A percentile compares a stretch with the other conserved stretches of the same genome.
Conservation (phyloP, 2,888 invertebrate genomes). For the Mantis religiosa region DNA sequence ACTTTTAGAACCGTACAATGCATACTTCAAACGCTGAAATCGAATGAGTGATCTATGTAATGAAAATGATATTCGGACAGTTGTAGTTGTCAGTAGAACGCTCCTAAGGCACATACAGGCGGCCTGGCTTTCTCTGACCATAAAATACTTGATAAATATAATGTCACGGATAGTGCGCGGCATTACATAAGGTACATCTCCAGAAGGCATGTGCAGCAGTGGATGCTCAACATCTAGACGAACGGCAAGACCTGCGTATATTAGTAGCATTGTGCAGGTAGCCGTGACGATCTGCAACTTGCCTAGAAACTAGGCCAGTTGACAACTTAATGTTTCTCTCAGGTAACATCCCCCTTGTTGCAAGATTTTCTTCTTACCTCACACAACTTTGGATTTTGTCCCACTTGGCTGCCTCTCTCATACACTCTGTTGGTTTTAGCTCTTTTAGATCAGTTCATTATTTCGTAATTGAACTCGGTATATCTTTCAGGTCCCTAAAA, state of each 20-base stretch:
- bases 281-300: background rate
- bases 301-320: conserved; percentile 1
- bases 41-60: too few relatives aligned
- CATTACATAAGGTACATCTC: background rate
- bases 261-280: background rate
- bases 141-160: background rate
- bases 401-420: background rate
- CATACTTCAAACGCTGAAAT: too few relatives aligned
- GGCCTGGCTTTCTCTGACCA: background rate
- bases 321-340: background rate
- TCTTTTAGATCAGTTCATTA: background rate
- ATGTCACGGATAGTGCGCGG: background rate
- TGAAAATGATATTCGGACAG: too few relatives aligned
- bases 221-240: background rate
- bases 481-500: too few relatives aligned
- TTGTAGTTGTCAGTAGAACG: background rate
- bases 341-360: background rate
- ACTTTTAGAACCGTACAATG: too few relatives aligned
- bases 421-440: background rate
- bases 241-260: background rate
- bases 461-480: too few relatives aligned
- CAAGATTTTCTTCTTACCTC: background rate
- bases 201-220: background rate
- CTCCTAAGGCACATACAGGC: background rate
- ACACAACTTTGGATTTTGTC: background rate